Percentiles rank a stretch among this genome's conserved stretches.
These are phyloP conservation scores for Xiphydria camelus DNA, from an alignment of 2,888 invertebrate genomes.

Conservation along the genomic window DNA sequence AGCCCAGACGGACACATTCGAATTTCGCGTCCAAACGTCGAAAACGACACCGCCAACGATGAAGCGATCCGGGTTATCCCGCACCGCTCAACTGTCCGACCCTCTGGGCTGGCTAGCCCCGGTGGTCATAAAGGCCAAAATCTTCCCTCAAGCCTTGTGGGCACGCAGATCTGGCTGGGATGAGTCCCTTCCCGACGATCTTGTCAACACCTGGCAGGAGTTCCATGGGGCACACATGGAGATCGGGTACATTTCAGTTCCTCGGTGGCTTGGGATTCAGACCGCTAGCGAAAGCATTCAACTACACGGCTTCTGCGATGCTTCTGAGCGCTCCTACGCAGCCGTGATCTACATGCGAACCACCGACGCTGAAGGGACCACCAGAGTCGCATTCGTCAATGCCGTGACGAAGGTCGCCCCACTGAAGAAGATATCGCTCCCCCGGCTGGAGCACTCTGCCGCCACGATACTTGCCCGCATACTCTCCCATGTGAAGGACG, in stretches of 20 bases:
- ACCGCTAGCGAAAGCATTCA: conserved; percentile 2
- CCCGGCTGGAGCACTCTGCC: conserved; percentile 23
- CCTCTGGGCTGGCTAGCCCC: conserved; percentile 21
- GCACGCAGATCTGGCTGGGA: conserved; percentile 1
- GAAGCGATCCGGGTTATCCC: conserved; percentile 23
- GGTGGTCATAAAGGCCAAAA: conserved; percentile 12
- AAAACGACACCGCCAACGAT: conserved; percentile 5
- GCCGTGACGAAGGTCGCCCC: conserved; percentile 23
- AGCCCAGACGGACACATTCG: neutral
- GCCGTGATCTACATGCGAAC: conserved; percentile 24
- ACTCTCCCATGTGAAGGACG: neutral
- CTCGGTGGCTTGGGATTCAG: conserved; percentile 9
- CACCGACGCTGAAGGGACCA: neutral
- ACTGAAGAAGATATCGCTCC: conserved; percentile 22
- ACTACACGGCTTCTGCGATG: conserved; percentile 29
- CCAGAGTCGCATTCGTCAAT: conserved; percentile 10
- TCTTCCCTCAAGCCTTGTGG: conserved; percentile 11
- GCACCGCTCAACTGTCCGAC: conserved; percentile 22
- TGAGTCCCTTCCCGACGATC: neutral
- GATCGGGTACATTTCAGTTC: conserved; percentile 9
- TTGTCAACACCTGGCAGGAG: neutral
- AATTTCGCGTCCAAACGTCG: neutral
- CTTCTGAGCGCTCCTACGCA: conserved; percentile 24
- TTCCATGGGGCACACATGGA: neutral
- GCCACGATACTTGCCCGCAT: conserved; percentile 29